Conservation (phyloP, 2,888 invertebrate species). For the Lycaena phlaeas region DNA sequence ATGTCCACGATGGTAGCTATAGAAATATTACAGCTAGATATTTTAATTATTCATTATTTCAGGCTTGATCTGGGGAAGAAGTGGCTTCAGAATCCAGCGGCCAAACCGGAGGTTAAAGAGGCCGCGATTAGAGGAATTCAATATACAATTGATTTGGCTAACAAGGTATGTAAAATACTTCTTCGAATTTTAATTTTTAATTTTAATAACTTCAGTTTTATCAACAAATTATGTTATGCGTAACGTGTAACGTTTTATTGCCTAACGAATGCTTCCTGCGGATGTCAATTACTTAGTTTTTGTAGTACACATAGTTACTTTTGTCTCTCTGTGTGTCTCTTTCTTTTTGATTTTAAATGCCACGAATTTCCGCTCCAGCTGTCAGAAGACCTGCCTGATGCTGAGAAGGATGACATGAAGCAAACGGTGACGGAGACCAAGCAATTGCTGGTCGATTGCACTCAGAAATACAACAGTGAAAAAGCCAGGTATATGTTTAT, state of each 20-base stretch:
- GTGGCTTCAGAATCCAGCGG: conserved; percentile 39
- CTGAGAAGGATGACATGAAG: conserved; percentile 44
- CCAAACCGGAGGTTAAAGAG: conserved; percentile 33
- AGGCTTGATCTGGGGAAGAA: conserved; percentile 47
- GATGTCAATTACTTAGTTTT: neutral
- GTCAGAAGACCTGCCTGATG: conserved; percentile 35
- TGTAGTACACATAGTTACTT: no score
- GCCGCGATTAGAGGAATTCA: conserved; percentile 38
- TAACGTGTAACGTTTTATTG: no score
- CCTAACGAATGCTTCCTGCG: no score
- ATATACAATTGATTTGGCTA: conserved; percentile 38
- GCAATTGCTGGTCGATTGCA: conserved; percentile 37
- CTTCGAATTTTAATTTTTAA: no score
- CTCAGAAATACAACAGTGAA: conserved; percentile 36
- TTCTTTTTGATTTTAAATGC: neutral
- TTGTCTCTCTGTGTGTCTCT: no score
- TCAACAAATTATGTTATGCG: no score
- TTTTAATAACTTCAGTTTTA: no score
- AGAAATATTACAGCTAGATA: no score
- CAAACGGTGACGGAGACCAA: conserved; percentile 37
- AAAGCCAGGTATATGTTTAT: conserved; percentile 49
- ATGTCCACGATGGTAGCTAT: no score
- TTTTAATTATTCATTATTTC: conserved; percentile 10
- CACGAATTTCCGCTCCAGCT: no score
- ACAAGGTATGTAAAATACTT: conserved; percentile 42